Conservation (phyloP, 2,113 vertebrate genomes). For the Dendropsophus ebraccatus region DNA sequence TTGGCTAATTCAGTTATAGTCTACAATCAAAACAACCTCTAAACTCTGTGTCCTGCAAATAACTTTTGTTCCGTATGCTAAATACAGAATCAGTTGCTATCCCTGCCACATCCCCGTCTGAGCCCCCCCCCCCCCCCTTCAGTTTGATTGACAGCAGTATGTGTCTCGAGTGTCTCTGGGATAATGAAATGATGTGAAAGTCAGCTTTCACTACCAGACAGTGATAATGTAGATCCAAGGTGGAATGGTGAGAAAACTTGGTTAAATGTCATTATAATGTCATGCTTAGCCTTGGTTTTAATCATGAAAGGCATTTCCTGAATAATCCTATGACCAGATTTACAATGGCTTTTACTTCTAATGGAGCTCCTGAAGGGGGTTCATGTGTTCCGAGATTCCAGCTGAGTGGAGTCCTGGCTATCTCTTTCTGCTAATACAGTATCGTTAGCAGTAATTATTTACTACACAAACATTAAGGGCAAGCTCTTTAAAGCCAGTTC, state of each 20-base stretch:
- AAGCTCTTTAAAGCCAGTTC: conserved; percentile 23
- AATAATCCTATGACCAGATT: conserved; percentile 46
- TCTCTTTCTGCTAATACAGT: conserved; percentile 17
- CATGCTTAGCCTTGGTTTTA: conserved; percentile 46
- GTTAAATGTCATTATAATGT: conserved; percentile 57
- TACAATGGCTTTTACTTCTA: conserved; percentile 40
- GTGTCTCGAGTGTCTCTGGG: conserved; percentile 56
- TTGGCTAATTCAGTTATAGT: too few relatives aligned
- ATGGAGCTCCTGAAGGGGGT: conserved; percentile 49
- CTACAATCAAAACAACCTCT: too few relatives aligned
- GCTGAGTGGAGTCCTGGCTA: conserved; percentile 12
- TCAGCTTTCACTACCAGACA: conserved; percentile 56
- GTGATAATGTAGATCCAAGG: conserved; percentile 57
- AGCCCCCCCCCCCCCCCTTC: background rate
- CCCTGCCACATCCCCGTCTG: background rate
- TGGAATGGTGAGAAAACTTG: conserved; percentile 56
- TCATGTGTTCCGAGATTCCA: conserved; percentile 44
- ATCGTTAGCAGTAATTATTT: conserved; percentile 48
- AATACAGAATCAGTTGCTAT: background rate
- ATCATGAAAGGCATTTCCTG: conserved; percentile 59
- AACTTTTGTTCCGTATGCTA: background rate
- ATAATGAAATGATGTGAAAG: conserved; percentile 57
- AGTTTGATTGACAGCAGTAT: background rate
- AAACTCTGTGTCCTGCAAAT: background rate
- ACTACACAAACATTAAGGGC: conserved; percentile 34